Evolutionary conservation across 2,797 vertebrate genomes (phyloP).

Genomic region (Halcyon leucocephala): DNA sequence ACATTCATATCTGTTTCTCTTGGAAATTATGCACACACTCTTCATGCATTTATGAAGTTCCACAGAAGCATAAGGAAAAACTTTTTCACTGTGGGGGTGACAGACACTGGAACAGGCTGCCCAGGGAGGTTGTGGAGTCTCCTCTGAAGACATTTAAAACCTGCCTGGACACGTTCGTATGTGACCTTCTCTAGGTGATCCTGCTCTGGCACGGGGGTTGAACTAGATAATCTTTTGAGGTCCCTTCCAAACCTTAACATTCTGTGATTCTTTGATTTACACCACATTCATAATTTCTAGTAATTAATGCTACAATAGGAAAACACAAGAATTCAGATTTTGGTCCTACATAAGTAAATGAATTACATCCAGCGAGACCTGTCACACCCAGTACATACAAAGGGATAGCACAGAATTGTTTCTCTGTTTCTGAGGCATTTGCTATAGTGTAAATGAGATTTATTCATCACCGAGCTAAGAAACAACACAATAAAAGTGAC

Average conservation of each 20-base stretch:
- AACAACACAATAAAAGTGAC: conserved; percentile 68
- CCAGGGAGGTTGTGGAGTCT: no score
- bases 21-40: not conserved
- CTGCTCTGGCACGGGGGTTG: no score
- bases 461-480: conserved; percentile 57
- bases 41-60: not conserved
- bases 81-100: no score
- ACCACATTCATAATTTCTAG: conserved; percentile 28
- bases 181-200: no score
- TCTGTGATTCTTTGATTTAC: not conserved
- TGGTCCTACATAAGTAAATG: conserved; percentile 45
- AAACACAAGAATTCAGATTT: conserved; percentile 31
- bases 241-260: no score
- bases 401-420: conserved; percentile 14
- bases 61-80: no score
- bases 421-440: conserved; percentile 46
- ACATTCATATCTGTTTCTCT: not conserved
- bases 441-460: conserved; percentile 40
- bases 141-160: no score
- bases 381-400: conserved; percentile 46
- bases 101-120: no score
- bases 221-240: no score
- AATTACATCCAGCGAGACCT: conserved; percentile 53
- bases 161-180: no score
- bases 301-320: conserved; percentile 62